Percentiles rank a stretch among this genome's conserved stretches.
phyloP scores from a whole-genome alignment of 2,888 invertebrate genomes.

The Agriotes lineatus region DNA sequence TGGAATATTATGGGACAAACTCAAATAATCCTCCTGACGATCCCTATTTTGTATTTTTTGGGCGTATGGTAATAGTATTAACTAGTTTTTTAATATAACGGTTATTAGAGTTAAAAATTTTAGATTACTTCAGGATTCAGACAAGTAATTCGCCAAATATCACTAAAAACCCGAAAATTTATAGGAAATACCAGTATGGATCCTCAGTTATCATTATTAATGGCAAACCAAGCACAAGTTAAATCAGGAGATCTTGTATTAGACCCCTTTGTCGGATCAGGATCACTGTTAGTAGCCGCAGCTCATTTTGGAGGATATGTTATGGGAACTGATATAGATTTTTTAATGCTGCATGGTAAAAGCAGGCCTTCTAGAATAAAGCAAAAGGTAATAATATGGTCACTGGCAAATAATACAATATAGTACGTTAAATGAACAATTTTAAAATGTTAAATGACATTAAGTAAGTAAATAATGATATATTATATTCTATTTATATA shows the following conservation, averaged over 20 bases:
- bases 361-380: slow-evolving; percentile 84
- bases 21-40: slow-evolving; percentile 79
- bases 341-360: slow-evolving; percentile 90
- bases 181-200: slow-evolving; percentile 99
- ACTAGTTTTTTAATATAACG: not conserved
- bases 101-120: too few species aligned
- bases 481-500: too few species aligned
- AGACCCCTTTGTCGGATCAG: slow-evolving; percentile 94
- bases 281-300: slow-evolving; percentile 87
- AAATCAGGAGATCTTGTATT: slow-evolving; percentile 79
- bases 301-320: slow-evolving; percentile 91
- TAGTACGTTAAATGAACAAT: too few species aligned
- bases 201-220: slow-evolving; percentile 90
- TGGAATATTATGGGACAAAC: slow-evolving; percentile 91
- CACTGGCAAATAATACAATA: too few species aligned
- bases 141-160: slow-evolving; percentile 82
- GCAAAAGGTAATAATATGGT: slow-evolving; percentile 81
- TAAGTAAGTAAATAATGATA: too few species aligned
- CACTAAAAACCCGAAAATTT: slow-evolving; percentile 91
- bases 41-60: slow-evolving; percentile 87
- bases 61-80: slow-evolving; percentile 86
- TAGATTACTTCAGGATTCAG: slow-evolving; percentile 90
- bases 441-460: too few species aligned
- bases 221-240: slow-evolving; percentile 94
- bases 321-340: slow-evolving; percentile 94